Base-by-base conservation (phyloP, 1,140 invertebrate species). In the Sinella curviseta region DNA sequence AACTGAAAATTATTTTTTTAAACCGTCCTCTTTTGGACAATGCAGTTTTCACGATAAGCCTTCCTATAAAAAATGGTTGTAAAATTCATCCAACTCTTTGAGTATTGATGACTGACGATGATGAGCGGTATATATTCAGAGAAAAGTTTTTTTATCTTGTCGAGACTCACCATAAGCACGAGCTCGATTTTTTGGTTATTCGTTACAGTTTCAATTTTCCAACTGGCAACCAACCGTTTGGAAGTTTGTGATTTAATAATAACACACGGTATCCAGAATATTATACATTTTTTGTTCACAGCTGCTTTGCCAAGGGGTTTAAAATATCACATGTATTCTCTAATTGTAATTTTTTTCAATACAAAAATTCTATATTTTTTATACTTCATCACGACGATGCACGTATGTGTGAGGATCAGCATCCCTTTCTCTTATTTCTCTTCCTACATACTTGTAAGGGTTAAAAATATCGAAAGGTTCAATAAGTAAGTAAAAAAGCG, bases 181-280 rank as follows among this genome's bases (percentile, higher is more conserved):
- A 70, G 65, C 31, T 14, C 8, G 31, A 1, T 31, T 33, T 31
- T 70, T 70, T 31, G 8, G 28, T 70, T 70, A 70, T 33, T 70
- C 65, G 65, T 70, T 70, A 70, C 65, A 70, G 65, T 70, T 70
- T 70, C 65, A 70, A 31, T 70, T 70, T 70, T 70, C 55, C 26
- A 70, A 70, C 31, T 31, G 65, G 31, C 4, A 30, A 3, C 12
- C 12, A 31, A 70, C 26, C 26, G n/a, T n/a, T n/a, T 4, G 16
- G 24, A 65, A 65, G 4, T 65, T 65, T 65, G 16, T 65, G 57
- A 14, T 65, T 65, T 65, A 65, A 16, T 65, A 26, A 65, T 16
- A 4, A 12, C 16, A 8, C 14, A 65, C 16, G 26, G 26, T 65
- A 26, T 65, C 24, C 24, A 8, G 24, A 65, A 26, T 26, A 26